Evolutionary conservation across 2,797 vertebrate genomes (phyloP).

Genomic region (Petrocephalus sullivani): DNA sequence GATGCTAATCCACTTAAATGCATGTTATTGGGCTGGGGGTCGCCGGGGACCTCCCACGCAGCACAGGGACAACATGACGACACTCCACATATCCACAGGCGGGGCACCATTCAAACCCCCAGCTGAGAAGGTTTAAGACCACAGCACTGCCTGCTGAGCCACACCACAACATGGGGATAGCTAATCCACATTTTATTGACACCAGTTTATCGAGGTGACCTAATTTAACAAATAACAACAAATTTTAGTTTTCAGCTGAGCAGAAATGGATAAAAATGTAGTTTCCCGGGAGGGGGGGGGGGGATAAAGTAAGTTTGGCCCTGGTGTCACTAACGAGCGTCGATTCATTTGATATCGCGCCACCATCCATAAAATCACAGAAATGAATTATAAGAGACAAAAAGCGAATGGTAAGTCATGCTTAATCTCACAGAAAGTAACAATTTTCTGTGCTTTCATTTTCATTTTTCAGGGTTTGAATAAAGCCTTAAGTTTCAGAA

Average conservation of each 20-base stretch:
- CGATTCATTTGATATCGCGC: background rate
- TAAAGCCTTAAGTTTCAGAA: background rate
- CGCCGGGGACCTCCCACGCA: background rate
- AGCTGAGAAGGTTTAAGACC: background rate
- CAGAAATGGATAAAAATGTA: background rate
- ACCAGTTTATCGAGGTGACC: background rate
- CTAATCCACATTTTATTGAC: background rate
- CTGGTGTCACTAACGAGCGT: background rate
- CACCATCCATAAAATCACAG: background rate
- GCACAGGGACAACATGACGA: background rate
- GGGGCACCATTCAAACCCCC: background rate
- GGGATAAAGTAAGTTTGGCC: background rate
- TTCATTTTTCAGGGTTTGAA: slow-evolving; percentile 2
- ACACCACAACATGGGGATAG: background rate
- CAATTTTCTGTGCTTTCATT: background rate
- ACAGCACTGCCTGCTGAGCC: background rate
- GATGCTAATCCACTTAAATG: background rate
- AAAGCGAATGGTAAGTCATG: background rate
- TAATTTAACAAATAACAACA: background rate
- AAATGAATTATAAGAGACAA: background rate
- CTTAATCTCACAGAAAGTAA: background rate
- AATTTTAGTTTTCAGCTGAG: background rate
- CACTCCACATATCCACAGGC: background rate
- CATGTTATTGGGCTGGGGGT: background rate
- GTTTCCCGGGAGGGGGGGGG: background rate